Base-by-base conservation (phyloP, 2,113 vertebrate genomes). In the Collichthys lucidus region DNA sequence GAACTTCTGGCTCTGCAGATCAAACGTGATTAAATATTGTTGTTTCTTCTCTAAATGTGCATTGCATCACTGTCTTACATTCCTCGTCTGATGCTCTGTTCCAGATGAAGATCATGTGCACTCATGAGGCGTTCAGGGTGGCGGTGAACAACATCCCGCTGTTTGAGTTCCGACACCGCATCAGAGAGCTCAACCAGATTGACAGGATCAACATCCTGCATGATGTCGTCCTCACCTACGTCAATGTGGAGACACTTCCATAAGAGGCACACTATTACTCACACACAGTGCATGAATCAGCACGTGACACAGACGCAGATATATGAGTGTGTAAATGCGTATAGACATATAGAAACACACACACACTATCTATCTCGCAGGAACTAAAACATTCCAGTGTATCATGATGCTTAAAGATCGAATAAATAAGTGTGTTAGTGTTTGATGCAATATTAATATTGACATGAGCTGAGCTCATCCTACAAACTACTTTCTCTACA, bases 31-130 rank as follows among this genome's bases (percentile, higher is more conserved):
- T 46, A 4, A 12, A 16, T 50, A 1, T 40, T 0, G 31, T 5
- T 14, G 20, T 60, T 49, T 46, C 29, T 10, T 73, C n/a, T 47
- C 22, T 72, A 29, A 46, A 60, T 60, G 24, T 49, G 50, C 29
- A 19, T 15, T 31, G 29, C 22, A 16, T 49, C 22, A 7, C 46
- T 47, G 63, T 16, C 31, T 74, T 26, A 4, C 40, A 31, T 63
- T 22, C 5, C 19, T n/a, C 4, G 0, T 35, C 5, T 52, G 50
- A 22, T 83, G 26, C 78, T 75, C 47, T 89, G 60, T 86, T 91
- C 56, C 87, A 96, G 95, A 95, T 96, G 93, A 96, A 96, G 92
- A 94, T 96, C 88, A 88, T 96, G 79, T 94, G 94, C 86, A 93
- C 93, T 1, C 78, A 88, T 1, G 93, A 87, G 14, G 65, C 91